Base-by-base conservation (phyloP, 1,140 invertebrate genomes). In the Sitobion miscanthi region DNA sequence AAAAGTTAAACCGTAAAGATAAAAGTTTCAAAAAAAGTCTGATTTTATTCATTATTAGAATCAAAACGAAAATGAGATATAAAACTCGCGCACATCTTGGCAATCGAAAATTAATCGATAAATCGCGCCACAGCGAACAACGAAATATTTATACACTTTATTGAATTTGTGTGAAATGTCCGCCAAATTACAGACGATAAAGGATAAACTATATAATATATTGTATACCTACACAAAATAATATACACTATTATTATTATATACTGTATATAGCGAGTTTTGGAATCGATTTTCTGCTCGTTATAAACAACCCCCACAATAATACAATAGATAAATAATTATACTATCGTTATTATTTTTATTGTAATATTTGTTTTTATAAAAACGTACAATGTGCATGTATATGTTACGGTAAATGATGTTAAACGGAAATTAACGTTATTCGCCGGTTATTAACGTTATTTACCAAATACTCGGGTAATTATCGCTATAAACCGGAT, bases 1-100 rank as follows among this genome's bases (percentile, higher is more conserved):
- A 42, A 86, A 87, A 87, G 23, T 87, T 45, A 20, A 77, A 20
- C 30, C n/a, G n/a, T 87, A 87, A 87, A 87, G 23, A 49, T 87
- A n/a, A 49, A 47, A 87, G 25, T 87, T 87, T 87, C 23, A 7
- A 85, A 14, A 38, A 45, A 45, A 45, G 9, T 45, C 85, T n/a
- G 11, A 77, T 77, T 77, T n/a, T 77, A n/a, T 77, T 77, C 62
- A 77, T 77, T 77, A n/a, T 77, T n/a, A 77, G 62, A 77, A 77
- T 77, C 30, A 77, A 77, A 77, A 6, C 14, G 30, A n/a, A 77
- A 77, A 77, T 1, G 4, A 77, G 62, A 77, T 77, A 62, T 62
- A 77, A 77, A 77, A 77, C 17, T n/a, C 4, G 14, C 11, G n/a
- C 14, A 30, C 14, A 77, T 77, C 62, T n/a, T 77, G 62, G 62